Base-by-base conservation (phyloP, 1,140 invertebrate genomes). In the Glossosoma conforme region DNA sequence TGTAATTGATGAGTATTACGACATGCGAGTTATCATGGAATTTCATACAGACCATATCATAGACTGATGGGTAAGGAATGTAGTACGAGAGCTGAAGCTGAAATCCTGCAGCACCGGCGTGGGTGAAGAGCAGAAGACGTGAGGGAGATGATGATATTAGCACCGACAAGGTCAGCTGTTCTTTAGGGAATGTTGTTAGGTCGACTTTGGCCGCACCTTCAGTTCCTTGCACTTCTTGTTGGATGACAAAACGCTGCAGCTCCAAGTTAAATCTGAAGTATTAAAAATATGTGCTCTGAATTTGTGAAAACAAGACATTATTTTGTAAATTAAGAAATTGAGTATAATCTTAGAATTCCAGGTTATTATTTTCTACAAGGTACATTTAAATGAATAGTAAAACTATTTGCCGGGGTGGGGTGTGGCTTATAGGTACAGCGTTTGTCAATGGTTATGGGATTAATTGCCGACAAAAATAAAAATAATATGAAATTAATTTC, bases 51-150 rank as follows among this genome's bases (percentile, higher is more conserved):
- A 33, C 15, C 3, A 33, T 11, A n/a, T 33, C 15, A 11, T 3
- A 5, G 3, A 33, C 15, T 11, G n/a, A 15, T 4, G 32, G 3
- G 15, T 13, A 4, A 3, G 32, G 11, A 33, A 15, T 15, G 11
- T 33, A 33, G 11, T 33, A 15, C 32, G 11, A 13, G 11, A 33
- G 11, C 11, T 3, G 11, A 2, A 42, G 6, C 42, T 32, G 13
- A 21, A 50, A 50, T 43, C 37, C 40, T 21, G 38, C 40, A 6
- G 42, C 13, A 10, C 47, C 47, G 14, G 28, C 21, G 13, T 33
- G 4, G 15, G 15, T 15, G 15, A 13, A 33, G 3, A 33, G n/a
- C 4, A 11, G 4, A 15, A 33, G 3, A n/a, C 32, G 32, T 33
- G 32, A 33, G n/a, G n/a, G 32, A 4, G 32, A 33, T 13, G n/a